A percentile compares a stretch with the other conserved stretches of the same genome.
phyloP scores from a whole-genome alignment of 53 echinoderm and acorn worm species.

The Luidia sarsii region DNA sequence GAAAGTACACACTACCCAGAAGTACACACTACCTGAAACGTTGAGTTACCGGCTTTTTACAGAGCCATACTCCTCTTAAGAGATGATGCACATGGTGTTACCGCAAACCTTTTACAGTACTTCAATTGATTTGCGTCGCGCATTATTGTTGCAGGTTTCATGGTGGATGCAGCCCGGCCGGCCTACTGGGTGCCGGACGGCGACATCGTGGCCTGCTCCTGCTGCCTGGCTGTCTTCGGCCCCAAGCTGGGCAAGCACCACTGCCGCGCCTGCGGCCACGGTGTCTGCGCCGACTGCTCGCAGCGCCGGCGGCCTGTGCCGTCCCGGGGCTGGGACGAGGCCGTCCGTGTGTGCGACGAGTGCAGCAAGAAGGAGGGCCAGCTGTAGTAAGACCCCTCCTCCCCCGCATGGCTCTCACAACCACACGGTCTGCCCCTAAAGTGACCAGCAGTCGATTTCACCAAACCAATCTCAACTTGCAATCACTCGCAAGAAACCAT shows the following conservation, averaged over 20 bases:
- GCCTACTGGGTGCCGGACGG: constrained; percentile 96
- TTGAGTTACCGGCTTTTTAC: no score
- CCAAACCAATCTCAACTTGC: no score
- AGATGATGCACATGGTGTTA: no score
- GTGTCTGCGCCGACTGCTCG: constrained; percentile 88
- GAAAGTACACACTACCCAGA: no score
- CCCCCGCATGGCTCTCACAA: no score
- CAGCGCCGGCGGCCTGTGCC: constrained; percentile 73
- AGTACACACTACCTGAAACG: no score
- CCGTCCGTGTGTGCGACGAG: constrained; percentile 79
- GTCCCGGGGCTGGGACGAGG: constrained; percentile 95
- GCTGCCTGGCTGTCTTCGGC: constrained; percentile 75
- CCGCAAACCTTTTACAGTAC: not conserved
- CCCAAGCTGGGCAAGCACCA: constrained; percentile 64
- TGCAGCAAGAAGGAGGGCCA: constrained; percentile 81
- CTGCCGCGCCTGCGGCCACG: not conserved
- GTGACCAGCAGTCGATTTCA: no score
- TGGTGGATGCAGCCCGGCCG: constrained; percentile 92
- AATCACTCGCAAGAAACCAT: no score
- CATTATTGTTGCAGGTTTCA: constrained; percentile 51
- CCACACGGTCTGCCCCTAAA: no score
- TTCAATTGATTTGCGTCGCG: not conserved
- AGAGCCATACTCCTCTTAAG: no score
- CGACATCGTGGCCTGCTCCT: constrained; percentile 79
- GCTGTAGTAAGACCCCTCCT: no score